Evolutionary conservation across 1,140 invertebrate species (phyloP).

Genomic region (Thaumatotibia leucotreta): DNA sequence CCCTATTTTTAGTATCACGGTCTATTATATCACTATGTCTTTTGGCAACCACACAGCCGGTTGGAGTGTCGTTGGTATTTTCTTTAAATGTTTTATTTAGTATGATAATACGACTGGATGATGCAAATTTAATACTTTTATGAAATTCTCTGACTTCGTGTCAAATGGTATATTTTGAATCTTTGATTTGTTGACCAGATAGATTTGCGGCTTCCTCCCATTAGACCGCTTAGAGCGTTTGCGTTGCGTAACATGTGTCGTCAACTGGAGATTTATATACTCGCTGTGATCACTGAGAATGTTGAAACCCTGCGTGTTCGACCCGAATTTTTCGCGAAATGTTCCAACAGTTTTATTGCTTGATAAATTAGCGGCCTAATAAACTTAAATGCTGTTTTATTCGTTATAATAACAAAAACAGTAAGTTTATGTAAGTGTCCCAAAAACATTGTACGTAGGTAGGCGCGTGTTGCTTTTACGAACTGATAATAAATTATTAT

Average conservation of each 20-base stretch:
- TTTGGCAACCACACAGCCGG: slow-evolving; percentile 14
- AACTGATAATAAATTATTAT: slow-evolving; percentile 26
- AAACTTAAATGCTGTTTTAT: slow-evolving; percentile 35
- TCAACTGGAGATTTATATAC: slow-evolving; percentile 34
- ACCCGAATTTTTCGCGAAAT: slow-evolving; percentile 30
- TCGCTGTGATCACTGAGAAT: slow-evolving; percentile 21
- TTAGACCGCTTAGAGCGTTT: slow-evolving; percentile 17
- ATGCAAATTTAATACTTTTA: too few species aligned
- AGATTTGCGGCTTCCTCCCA: slow-evolving; percentile 21
- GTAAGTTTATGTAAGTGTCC: slow-evolving; percentile 49
- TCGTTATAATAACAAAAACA: slow-evolving; percentile 36
- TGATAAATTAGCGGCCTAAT: slow-evolving; percentile 35
- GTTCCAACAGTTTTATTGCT: slow-evolving; percentile 22
- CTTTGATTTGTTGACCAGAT: slow-evolving; percentile 29
- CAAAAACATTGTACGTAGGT: slow-evolving; percentile 44
- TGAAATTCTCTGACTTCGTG: too few species aligned
- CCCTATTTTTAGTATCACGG: slow-evolving; percentile 31
- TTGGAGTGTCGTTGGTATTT: not conserved
- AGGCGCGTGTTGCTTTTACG: slow-evolving; percentile 39
- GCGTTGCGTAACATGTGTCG: slow-evolving; percentile 30
- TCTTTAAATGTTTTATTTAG: not conserved
- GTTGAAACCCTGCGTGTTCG: slow-evolving; percentile 24
- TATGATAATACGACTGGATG: not conserved
- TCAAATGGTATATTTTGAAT: too few species aligned
- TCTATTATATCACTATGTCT: slow-evolving; percentile 19